A percentile compares a stretch with the other conserved stretches of the same genome.
phyloP scores from a whole-genome alignment of 2,797 vertebrate species.

The Spinibarbus caldwelli region DNA sequence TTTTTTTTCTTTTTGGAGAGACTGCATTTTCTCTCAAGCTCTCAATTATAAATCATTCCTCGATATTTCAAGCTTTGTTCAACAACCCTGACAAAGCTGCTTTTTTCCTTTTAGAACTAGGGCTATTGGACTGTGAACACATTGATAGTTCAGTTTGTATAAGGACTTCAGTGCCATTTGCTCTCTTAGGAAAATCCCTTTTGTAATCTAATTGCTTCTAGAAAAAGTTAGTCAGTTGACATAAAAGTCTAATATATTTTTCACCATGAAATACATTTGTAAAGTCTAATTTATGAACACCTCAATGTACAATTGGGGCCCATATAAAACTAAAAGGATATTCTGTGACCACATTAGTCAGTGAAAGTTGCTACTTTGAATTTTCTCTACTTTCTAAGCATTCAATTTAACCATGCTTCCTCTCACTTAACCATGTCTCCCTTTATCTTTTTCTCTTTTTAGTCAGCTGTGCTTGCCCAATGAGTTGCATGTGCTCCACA shows the following conservation, averaged over 20 bases:
- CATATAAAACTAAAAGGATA: slow-evolving; percentile 3
- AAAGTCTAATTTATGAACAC: neutral
- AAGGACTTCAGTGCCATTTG: slow-evolving; percentile 38
- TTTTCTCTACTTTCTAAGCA: neutral
- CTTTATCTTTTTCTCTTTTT: slow-evolving; percentile 3
- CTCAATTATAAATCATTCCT: slow-evolving; percentile 58
- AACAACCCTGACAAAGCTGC: slow-evolving; percentile 44
- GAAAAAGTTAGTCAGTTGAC: neutral
- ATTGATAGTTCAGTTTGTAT: slow-evolving; percentile 28
- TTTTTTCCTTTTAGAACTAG: slow-evolving; percentile 32
- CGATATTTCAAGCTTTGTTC: slow-evolving; percentile 52
- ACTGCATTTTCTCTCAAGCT: slow-evolving; percentile 14
- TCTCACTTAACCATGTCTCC: neutral
- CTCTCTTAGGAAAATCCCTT: neutral
- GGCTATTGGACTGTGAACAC: slow-evolving; percentile 36
- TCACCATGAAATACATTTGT: neutral
- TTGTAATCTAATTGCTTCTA: neutral
- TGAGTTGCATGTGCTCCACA: slow-evolving; percentile 36
- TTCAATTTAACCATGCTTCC: neutral
- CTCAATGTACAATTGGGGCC: neutral
- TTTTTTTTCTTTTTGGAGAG: slow-evolving; percentile 23
- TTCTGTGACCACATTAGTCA: neutral
- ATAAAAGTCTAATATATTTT: neutral
- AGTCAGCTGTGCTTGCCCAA: slow-evolving; percentile 42
- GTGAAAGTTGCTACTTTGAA: neutral